phyloP scores from a whole-genome alignment of 2,797 vertebrate species.

The Paratrypauchen microcephalus region DNA sequence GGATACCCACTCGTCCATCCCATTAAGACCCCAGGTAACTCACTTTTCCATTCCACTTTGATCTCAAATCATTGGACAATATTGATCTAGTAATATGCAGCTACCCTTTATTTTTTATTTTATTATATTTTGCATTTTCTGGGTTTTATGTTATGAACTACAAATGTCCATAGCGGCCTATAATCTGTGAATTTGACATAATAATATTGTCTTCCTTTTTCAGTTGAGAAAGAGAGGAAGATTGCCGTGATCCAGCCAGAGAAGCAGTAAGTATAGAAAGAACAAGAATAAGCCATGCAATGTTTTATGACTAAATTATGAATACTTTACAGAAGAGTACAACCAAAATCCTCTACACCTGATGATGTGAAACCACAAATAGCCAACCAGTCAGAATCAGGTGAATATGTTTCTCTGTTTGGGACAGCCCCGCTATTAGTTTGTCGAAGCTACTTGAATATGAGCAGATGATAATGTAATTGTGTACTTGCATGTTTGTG shows the following conservation, averaged over 20 bases:
- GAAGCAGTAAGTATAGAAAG: constrained; percentile 87
- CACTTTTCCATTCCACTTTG: background rate
- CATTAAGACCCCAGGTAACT: constrained; percentile 86
- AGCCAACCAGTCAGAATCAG: constrained; percentile 73
- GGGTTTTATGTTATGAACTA: background rate
- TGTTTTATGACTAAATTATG: background rate
- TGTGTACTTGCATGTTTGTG: background rate
- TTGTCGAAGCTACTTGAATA: background rate
- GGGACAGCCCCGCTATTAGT: background rate
- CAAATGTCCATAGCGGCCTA: background rate
- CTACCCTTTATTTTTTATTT: background rate
- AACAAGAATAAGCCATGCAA: background rate
- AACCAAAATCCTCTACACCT: constrained; percentile 73
- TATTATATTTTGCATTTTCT: background rate
- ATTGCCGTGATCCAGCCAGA: constrained; percentile 94
- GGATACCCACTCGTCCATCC: constrained; percentile 91
- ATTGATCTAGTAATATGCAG: background rate
- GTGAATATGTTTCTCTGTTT: constrained; percentile 51
- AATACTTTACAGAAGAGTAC: constrained; percentile 58
- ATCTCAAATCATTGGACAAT: background rate
- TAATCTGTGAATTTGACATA: background rate
- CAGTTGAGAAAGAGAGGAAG: constrained; percentile 92
- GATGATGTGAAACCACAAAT: constrained; percentile 75
- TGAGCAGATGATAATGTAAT: background rate
- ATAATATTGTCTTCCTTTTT: constrained; percentile 42